phyloP scores from a whole-genome alignment of 2,113 vertebrate genomes.

The Willisornis vidua region DNA sequence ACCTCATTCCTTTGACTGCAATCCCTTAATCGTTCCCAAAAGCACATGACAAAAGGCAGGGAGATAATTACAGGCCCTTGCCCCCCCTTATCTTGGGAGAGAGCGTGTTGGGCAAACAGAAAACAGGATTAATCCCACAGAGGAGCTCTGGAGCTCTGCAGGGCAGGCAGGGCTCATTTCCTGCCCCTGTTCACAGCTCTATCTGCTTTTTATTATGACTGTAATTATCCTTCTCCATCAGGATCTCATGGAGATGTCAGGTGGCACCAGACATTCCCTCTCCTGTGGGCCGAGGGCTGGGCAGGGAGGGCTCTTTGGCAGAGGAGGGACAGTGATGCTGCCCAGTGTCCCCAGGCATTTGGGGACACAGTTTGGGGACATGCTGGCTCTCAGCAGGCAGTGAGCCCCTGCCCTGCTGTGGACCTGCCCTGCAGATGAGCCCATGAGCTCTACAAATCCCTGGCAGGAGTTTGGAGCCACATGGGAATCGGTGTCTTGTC shows the following conservation, averaged over 20 bases:
- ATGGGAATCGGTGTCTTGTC: not conserved
- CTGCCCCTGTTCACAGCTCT: not conserved
- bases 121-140: not conserved
- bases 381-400: not conserved
- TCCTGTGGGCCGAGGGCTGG: not conserved
- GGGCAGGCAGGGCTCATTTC: not conserved
- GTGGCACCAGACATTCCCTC: not conserved
- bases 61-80: slow-evolving; percentile 58
- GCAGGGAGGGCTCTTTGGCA: not conserved
- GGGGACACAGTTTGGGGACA: not conserved
- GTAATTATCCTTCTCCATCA: not conserved
- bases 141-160: not conserved
- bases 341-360: rapidly evolving
- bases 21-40: not conserved
- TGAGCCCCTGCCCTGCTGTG: not conserved
- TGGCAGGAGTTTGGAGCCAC: not conserved
- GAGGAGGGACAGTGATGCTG: not conserved
- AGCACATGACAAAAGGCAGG: not conserved
- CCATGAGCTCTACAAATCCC: rapidly evolving
- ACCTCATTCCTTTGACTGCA: not conserved
- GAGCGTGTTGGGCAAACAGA: slow-evolving; percentile 13
- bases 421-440: not conserved
- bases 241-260: not conserved
- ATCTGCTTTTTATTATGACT: not conserved
- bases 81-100: slow-evolving; percentile 23